Base-by-base conservation (phyloP, 2,797 vertebrate species). In the Holocentrus rufus region DNA sequence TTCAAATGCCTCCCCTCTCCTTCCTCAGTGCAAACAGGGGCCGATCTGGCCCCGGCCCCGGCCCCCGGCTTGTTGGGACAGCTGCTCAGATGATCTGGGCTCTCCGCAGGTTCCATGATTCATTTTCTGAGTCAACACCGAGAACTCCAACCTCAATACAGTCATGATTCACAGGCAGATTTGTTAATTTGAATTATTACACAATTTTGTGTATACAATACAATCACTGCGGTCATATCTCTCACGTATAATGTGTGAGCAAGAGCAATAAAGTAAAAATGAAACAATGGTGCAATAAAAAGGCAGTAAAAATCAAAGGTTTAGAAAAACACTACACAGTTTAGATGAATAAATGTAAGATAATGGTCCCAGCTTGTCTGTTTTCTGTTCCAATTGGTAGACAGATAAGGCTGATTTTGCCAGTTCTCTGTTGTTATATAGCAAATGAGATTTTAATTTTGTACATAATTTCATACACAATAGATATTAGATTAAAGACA, bases 51-150 rank as follows among this genome's bases (percentile, higher is more conserved):
- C 81, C 76, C 27, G 65, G 64, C 67, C 79, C 74, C 70, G 30
- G 90, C 90, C 85, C 88, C 84, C 71, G 25, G 89, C 87, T 85
- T 94, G 90, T 94, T 95, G 92, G 91, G 91, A 94, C 94, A 95
- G 94, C 93, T 94, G 93, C 92, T 92, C 83, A 65, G 80, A 92
- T 85, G 88, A 92, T 92, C 91, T 86, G 85, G 84, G 81, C 89
- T 88, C 91, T 88, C 93, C 62, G 84, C 92, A 91, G 92, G 93
- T 88, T 90, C 85, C 84, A 57, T 93, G 92, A 91, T 90, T 93
- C 92, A 93, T 83, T 87, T 89, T 90, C 90, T 93, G 92, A 92
- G 92, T 94, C 92, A 93, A 90, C 91, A 90, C 71, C 73, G 53
- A 57, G 39, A 81, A 86, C 76, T 66, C 74, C 63, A 58, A 74